Evolutionary conservation across 2,113 vertebrate species (phyloP).

Genomic region (Zootoca vivipara): DNA sequence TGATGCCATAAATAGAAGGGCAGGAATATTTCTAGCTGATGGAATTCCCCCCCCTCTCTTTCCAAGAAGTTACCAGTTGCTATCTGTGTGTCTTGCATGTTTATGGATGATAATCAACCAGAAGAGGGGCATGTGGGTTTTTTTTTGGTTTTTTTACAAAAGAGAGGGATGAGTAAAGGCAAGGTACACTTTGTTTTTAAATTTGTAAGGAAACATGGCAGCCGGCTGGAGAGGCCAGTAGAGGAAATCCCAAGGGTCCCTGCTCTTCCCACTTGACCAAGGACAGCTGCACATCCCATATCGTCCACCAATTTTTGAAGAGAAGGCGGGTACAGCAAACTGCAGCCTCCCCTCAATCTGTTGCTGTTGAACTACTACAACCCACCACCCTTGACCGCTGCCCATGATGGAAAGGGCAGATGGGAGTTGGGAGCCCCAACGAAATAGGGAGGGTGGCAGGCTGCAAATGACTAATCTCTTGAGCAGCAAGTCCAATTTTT

Average conservation of each 20-base stretch:
- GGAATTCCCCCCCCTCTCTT: neutral
- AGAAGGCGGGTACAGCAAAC: neutral
- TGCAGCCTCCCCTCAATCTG: no score
- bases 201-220: neutral
- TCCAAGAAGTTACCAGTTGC: neutral
- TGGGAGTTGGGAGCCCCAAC: neutral
- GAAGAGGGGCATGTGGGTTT: neutral
- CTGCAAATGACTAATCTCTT: no score
- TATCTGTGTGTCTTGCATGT: fast-evolving
- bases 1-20: conserved; percentile 27
- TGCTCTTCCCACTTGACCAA: neutral
- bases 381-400: no score
- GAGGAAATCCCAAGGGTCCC: neutral
- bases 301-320: neutral
- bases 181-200: neutral
- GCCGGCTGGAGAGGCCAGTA: neutral
- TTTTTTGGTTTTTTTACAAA: no score
- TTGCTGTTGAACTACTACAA: no score
- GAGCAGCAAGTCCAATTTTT: neutral
- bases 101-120: neutral
- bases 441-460: neutral
- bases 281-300: neutral
- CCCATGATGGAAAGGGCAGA: no score
- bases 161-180: neutral
- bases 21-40: conserved; percentile 16